These are phyloP conservation scores for Hypomesus transpacificus DNA, from an alignment of 2,113 vertebrate species.

Conservation along the genomic window DNA sequence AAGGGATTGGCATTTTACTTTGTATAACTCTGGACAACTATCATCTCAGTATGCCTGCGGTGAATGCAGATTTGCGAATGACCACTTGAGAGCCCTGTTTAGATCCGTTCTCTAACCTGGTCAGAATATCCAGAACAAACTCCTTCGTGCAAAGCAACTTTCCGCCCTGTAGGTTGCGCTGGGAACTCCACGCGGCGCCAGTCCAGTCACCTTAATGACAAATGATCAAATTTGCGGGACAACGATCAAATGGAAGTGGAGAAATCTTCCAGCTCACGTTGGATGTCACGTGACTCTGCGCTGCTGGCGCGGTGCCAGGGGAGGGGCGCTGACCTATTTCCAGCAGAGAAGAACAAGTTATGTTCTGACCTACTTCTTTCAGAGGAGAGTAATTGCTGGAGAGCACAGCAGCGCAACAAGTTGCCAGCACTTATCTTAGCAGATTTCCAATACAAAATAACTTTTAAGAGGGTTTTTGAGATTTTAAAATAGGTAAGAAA, in stretches of 20 bases:
- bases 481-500: conserved; percentile 24
- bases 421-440: not conserved
- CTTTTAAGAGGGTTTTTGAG: not conserved
- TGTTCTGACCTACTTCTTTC: too few relatives aligned
- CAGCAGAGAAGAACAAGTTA: too few relatives aligned
- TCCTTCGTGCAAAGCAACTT: too few relatives aligned
- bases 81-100: not conserved
- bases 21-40: too few relatives aligned
- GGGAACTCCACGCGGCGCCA: not conserved
- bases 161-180: too few relatives aligned
- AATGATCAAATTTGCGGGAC: conserved; percentile 13
- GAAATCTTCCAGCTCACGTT: conserved; percentile 54
- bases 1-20: too few relatives aligned
- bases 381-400: not conserved
- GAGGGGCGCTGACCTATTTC: conserved; percentile 65
- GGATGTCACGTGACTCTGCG: conserved; percentile 63
- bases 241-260: conserved; percentile 10
- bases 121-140: too few relatives aligned
- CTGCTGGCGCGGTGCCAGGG: conserved; percentile 40
- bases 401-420: conserved; percentile 1
- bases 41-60: too few relatives aligned
- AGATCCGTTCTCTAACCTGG: not conserved
- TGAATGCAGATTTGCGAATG: too few relatives aligned
- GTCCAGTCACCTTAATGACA: not conserved
- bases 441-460: not conserved